Evolutionary conservation across 2,113 vertebrate genomes (phyloP).

Genomic region (Theristicus caerulescens): DNA sequence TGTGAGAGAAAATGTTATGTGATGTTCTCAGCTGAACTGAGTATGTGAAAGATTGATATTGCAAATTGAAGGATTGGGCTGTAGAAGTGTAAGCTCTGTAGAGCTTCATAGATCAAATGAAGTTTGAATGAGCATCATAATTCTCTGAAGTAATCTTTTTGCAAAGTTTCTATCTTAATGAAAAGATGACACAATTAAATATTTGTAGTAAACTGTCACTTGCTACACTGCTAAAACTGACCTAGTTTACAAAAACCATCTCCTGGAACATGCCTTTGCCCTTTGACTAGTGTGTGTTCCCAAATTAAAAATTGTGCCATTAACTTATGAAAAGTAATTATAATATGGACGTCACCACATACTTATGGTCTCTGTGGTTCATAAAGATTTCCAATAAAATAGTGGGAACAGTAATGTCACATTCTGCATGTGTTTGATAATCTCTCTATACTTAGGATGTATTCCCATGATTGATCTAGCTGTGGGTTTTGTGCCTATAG

Average conservation of each 20-base stretch:
- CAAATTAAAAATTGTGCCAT: not conserved
- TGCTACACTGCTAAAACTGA: not conserved
- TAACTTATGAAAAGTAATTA: not conserved
- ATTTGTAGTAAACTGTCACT: not conserved
- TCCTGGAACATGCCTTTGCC: not conserved
- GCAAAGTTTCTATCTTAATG: not conserved
- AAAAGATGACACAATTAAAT: not conserved
- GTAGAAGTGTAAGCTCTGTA: not conserved
- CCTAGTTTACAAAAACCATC: not conserved
- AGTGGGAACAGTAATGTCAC: not conserved
- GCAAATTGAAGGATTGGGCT: not conserved
- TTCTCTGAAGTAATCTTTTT: not conserved
- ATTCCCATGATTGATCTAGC: not conserved
- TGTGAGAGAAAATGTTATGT: not conserved
- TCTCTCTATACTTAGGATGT: not conserved
- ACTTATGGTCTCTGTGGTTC: not conserved
- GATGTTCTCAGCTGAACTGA: not conserved
- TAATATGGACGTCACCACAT: fast-evolving
- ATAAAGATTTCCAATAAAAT: not conserved
- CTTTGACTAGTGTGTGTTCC: not conserved
- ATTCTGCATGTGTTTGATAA: not conserved
- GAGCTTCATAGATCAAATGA: not conserved
- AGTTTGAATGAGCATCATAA: not conserved
- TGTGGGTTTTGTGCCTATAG: not conserved
- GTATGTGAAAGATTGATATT: not conserved